Base-by-base conservation (phyloP, 1,140 invertebrate genomes). In the Drosophila lini region DNA sequence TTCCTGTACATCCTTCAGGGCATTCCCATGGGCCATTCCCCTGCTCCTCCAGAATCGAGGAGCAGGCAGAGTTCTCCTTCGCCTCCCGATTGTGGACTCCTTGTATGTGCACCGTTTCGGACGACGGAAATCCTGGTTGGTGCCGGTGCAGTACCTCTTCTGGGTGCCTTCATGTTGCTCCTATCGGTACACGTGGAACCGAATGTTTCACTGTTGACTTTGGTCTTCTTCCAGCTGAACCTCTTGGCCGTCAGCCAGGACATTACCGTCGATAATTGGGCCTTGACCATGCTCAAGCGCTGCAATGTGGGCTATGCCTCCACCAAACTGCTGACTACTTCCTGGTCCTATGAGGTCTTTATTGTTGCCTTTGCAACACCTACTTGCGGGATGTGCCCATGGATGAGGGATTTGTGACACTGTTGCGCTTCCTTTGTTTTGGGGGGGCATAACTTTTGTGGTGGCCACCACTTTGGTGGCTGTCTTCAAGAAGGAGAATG, bases 191-290 rank as follows among this genome's bases (percentile, higher is more conserved):
- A 95, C 81, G 94, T 98, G 1, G 88, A 94, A n/a, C 97, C 98
- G 1, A 96, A 97, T 90, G 97, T 99, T 55, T 94, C 93, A 32
- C 91, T 96, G 34, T 93, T 99, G 6, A 99, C 98, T 8, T 80
- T 94, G 22, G 94, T 98, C 50, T 99, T 99, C 93, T 97, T 99
- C 90, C 93, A 95, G 56, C 93, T 99, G 2, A 99, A 99, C 88
- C 99, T 99, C 83, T 93, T 99, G 55, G 98, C 98, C 13, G 98
- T 99, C 3, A 99, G 98, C 25, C 99, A 99, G 94, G 99, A 99
- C 93, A 99, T 99, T 91, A 98, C 98, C 59, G 98, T 99, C 1
- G 99, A 99, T 95, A 99, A 99, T 4, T 99, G 99, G 99, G 99
- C 99, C 2, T 93, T 99, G 2, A 99, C n/a, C 19, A 19, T 19